Base-by-base conservation (phyloP, 2,888 invertebrate genomes). In the Plagiodera versicolora region DNA sequence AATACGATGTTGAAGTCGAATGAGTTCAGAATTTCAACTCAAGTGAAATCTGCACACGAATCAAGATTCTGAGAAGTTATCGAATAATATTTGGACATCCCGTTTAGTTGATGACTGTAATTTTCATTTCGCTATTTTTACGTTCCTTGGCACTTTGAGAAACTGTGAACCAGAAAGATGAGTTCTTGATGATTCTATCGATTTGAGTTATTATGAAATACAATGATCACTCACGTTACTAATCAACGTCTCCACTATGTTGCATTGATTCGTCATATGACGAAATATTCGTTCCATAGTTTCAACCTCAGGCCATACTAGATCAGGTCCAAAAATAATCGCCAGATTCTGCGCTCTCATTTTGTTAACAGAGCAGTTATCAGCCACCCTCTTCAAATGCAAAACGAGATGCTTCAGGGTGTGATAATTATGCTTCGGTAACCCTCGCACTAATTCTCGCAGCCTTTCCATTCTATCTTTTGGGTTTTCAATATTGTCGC, bases 221-320 rank as follows among this genome's bases (percentile, higher is more conserved):
- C n/a, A 66, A n/a, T n/a, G n/a, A n/a, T n/a, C n/a, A n/a, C 87
- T 86, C 80, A 94, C 95, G 80, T 94, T 89, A 69, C 87, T 88
- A 67, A 96, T 85, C 73, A 96, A 86, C 59, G 93, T 89, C 80
- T 96, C 95, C 58, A 95, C 94, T 76, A 96, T 94, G 74, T 94
- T 89, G 79, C 95, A 96, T 81, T 96, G 95, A 82, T 95, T 94
- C 72, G 93, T 93, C 95, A 96, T 96, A 79, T 96, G 95, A 67
- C 92, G 94, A 68, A 92, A 92, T 87, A 95, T 92, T 18, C 91
- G 91, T 67, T 92, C 88, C 87, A 95, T 91, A 71, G 91, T 93
- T 78, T 95, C 94, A 74, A 92, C 93, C 61, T 92, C 92, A 11
- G 93, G 90, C 67, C 95, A 86, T 61, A 96, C 92, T 66, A 97